These are phyloP conservation scores for Crypturellus undulatus DNA, from an alignment of 2,113 vertebrate genomes.

Conservation along the genomic window DNA sequence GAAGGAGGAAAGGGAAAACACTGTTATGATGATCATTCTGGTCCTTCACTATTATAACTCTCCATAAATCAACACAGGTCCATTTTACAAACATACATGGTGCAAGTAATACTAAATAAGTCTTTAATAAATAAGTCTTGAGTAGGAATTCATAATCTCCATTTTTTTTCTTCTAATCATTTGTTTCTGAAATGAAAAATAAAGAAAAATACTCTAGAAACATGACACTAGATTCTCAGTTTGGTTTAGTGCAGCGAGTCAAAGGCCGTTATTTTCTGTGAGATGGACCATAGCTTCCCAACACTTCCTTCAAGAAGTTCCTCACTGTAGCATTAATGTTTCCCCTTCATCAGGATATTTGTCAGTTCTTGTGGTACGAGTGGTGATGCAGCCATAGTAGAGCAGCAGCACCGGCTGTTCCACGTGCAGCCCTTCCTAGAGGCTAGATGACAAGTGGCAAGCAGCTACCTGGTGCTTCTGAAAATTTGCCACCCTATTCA, in stretches of 20 bases:
- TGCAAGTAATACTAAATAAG: background rate
- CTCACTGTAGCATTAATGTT: background rate
- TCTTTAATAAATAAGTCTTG: background rate
- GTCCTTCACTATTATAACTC: fast-evolving
- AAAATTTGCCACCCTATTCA: background rate
- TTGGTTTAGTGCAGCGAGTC: background rate
- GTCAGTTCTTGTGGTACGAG: background rate
- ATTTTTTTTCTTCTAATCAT: background rate
- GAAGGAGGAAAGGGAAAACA: background rate
- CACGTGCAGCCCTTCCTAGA: background rate
- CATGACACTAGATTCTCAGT: background rate
- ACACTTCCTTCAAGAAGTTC: background rate
- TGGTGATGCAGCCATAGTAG: background rate
- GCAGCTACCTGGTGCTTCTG: background rate
- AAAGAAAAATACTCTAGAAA: background rate
- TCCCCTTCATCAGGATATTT: background rate
- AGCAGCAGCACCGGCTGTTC: background rate
- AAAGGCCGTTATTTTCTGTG: background rate
- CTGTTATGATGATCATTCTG: fast-evolving
- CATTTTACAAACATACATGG: background rate
- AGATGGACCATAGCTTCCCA: background rate
- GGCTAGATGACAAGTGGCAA: background rate
- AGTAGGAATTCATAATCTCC: background rate
- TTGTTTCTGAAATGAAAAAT: background rate
- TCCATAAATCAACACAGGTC: background rate